A percentile compares a stretch with the other conserved stretches of the same genome.
Evolutionary conservation across 2,888 invertebrate genomes (phyloP).

Genomic region (Lasioglossum morio): DNA sequence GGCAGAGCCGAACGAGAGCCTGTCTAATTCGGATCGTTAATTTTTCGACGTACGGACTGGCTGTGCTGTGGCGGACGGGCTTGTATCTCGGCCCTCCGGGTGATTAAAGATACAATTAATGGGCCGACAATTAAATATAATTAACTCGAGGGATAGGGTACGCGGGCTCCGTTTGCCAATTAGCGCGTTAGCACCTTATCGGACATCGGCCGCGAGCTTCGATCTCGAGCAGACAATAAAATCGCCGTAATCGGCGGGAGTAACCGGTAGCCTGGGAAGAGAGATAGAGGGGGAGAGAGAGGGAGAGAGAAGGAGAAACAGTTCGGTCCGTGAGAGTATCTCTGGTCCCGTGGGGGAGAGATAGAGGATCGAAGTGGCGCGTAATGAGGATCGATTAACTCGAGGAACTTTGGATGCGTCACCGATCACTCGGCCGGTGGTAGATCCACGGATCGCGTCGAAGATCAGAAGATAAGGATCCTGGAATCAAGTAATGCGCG

Average conservation of each 20-base stretch:
- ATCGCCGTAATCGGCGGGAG: conserved; percentile 57
- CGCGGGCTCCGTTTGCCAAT: conserved; percentile 72
- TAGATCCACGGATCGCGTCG: background rate
- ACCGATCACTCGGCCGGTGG: background rate
- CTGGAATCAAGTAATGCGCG: background rate
- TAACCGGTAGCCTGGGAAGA: background rate
- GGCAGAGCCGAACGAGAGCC: background rate
- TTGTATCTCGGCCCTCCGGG: conserved; percentile 51
- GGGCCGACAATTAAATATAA: conserved; percentile 77
- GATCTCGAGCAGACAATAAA: conserved; percentile 67
- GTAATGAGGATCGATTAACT: conserved; percentile 65
- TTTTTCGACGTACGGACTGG: conserved; percentile 14
- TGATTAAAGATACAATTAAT: conserved; percentile 77
- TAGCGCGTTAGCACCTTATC: conserved; percentile 77
- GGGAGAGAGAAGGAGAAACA: background rate
- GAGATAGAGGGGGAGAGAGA: background rate
- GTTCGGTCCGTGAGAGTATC: conserved; percentile 1
- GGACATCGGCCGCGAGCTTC: conserved; percentile 61
- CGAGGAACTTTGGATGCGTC: conserved; percentile 4
- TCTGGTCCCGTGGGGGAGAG: background rate
- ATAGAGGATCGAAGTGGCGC: conserved; percentile 47
- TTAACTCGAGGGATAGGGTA: conserved; percentile 68
- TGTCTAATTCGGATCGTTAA: conserved; percentile 27
- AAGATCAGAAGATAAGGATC: background rate
- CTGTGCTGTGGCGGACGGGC: background rate